A percentile compares a stretch with the other conserved stretches of the same genome.
These are phyloP conservation scores for Pardalotus punctatus DNA, from an alignment of 2,113 vertebrate genomes.

Conservation along the genomic window DNA sequence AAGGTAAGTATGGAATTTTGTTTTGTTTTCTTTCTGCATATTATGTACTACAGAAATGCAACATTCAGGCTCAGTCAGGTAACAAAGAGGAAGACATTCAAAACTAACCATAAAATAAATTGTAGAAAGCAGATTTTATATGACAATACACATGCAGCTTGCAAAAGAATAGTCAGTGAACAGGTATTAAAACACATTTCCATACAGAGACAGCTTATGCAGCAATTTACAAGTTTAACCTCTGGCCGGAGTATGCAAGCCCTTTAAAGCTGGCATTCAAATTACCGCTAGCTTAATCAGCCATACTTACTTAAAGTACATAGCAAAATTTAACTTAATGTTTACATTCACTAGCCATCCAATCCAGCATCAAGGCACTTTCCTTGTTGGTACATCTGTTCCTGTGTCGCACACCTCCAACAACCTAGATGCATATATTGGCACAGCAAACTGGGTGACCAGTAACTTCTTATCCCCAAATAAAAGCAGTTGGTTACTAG, in stretches of 20 bases:
- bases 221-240: constrained; percentile 23
- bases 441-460: not conserved
- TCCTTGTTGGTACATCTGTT: not conserved
- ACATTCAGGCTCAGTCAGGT: not conserved
- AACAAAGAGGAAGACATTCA: not conserved
- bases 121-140: constrained; percentile 43
- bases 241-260: not conserved
- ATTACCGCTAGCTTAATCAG: constrained; percentile 2
- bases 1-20: not conserved
- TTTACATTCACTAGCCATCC: constrained; percentile 51
- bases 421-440: not conserved
- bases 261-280: constrained; percentile 37
- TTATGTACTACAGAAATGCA: not conserved
- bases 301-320: not conserved
- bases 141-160: constrained; percentile 51
- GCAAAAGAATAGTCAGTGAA: constrained; percentile 19
- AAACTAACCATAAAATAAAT: not conserved
- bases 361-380: constrained; percentile 44
- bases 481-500: not conserved
- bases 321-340: not conserved
- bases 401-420: not conserved
- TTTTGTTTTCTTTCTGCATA: not conserved
- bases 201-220: constrained; percentile 10
- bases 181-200: constrained; percentile 10
- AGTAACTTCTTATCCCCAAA: not conserved